A percentile compares a stretch with the other conserved stretches of the same genome.
Conservation (phyloP, 2,113 vertebrate species). For the Thomomys bottae region DNA sequence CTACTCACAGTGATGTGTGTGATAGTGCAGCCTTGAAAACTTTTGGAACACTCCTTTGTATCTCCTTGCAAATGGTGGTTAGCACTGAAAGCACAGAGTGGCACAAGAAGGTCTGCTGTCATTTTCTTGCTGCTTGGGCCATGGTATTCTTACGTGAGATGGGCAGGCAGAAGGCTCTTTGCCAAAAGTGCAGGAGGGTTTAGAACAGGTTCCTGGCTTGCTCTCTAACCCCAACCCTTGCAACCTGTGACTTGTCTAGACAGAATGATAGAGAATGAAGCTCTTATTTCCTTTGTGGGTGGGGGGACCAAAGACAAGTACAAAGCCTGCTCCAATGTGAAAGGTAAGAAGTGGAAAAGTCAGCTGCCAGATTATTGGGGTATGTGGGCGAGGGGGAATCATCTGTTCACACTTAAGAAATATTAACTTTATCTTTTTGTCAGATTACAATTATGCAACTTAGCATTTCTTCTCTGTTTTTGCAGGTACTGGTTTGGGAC, state of each 20-base stretch:
- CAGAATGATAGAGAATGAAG: background rate
- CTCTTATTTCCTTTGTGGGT: background rate
- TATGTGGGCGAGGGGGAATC: no score
- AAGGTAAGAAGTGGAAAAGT: slow-evolving; percentile 22
- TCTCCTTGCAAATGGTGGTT: background rate
- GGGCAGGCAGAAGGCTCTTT: no score
- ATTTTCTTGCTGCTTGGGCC: background rate
- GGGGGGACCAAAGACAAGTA: background rate
- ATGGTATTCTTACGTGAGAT: rapidly evolving
- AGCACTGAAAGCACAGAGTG: background rate
- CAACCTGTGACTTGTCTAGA: background rate
- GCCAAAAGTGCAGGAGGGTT: background rate
- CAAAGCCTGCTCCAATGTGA: background rate
- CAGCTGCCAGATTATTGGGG: background rate
- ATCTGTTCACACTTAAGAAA: background rate
- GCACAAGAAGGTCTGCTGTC: background rate
- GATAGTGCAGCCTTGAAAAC: background rate
- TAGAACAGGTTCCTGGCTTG: background rate
- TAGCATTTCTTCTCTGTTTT: slow-evolving; percentile 66
- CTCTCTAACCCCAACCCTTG: background rate
- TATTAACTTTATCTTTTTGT: background rate
- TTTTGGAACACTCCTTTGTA: background rate
- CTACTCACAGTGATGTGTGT: no score
- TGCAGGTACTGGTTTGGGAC: slow-evolving; percentile 91
- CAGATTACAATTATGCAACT: background rate